Evolutionary conservation across 1,140 invertebrate genomes (phyloP).

Genomic region (Sogatella furcifera): DNA sequence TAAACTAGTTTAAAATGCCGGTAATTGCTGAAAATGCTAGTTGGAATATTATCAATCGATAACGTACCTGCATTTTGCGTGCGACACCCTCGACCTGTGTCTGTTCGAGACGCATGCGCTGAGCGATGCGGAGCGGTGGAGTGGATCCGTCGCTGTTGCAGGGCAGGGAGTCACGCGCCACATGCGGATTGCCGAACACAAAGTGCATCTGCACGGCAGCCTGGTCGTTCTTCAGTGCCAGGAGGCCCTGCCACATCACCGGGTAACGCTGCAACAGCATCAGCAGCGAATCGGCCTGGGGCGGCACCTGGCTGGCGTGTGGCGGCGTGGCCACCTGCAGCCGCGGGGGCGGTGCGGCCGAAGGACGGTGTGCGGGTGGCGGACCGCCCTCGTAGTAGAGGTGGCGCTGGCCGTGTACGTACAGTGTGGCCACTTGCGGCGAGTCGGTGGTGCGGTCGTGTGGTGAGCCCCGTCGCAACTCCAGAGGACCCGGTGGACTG

Average conservation of each 20-base stretch:
- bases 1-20: too few relatives aligned
- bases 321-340: conserved; percentile 52
- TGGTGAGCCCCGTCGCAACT: conserved; percentile 52
- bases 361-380: conserved; percentile 32
- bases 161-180: conserved; percentile 73
- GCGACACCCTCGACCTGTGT: conserved; percentile 90
- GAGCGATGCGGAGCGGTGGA: conserved; percentile 79
- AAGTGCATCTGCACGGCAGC: conserved; percentile 97
- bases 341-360: conserved; percentile 32
- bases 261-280: conserved; percentile 75
- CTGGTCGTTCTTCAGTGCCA: conserved; percentile 92
- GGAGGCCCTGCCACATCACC: conserved; percentile 90
- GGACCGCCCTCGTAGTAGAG: conserved; percentile 40
- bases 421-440: conserved; percentile 58
- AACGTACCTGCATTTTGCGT: conserved; percentile 83
- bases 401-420: conserved; percentile 35
- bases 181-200: conserved; percentile 82
- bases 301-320: conserved; percentile 57
- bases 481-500: conserved; percentile 49
- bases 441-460: conserved; percentile 67
- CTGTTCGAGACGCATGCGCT: conserved; percentile 91
- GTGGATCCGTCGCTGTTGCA: conserved; percentile 68
- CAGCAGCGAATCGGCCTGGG: conserved; percentile 65
- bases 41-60: too few relatives aligned
- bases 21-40: too few relatives aligned